Evolutionary conservation across 2,113 vertebrate genomes (phyloP).

Genomic region (Suncus etruscus): DNA sequence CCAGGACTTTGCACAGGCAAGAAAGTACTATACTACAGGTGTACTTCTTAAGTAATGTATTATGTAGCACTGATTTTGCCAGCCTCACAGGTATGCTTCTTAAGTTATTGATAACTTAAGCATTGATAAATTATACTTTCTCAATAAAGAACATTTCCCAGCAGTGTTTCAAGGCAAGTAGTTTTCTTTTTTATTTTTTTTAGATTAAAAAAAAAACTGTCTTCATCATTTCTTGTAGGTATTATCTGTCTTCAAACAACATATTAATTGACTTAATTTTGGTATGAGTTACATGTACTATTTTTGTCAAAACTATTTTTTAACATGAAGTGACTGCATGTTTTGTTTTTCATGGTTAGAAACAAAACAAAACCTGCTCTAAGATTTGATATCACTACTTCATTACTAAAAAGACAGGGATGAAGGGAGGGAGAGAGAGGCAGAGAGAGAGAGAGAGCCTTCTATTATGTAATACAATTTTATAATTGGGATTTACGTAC

Average conservation of each 20-base stretch:
- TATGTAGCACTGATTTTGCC: background rate
- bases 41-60: background rate
- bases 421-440: background rate
- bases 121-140: background rate
- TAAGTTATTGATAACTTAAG: conserved; percentile 5
- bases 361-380: background rate
- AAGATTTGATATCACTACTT: conserved; percentile 48
- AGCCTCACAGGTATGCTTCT: background rate
- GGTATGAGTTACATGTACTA: conserved; percentile 24
- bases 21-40: too few relatives aligned
- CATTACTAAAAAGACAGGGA: background rate
- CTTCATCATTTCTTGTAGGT: background rate
- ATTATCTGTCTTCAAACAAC: conserved; percentile 13
- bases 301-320: conserved; percentile 49
- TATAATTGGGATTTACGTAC: conserved; percentile 87
- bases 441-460: background rate
- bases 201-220: background rate
- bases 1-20: background rate
- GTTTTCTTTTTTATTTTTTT: too few relatives aligned
- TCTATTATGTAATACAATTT: conserved; percentile 12
- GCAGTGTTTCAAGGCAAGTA: conserved; percentile 29
- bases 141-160: conserved; percentile 50
- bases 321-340: conserved; percentile 34
- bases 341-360: conserved; percentile 32
- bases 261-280: conserved; percentile 53